These are phyloP conservation scores for Dromaius novaehollandiae DNA, from an alignment of 2,113 vertebrate genomes.

Conservation along the genomic window DNA sequence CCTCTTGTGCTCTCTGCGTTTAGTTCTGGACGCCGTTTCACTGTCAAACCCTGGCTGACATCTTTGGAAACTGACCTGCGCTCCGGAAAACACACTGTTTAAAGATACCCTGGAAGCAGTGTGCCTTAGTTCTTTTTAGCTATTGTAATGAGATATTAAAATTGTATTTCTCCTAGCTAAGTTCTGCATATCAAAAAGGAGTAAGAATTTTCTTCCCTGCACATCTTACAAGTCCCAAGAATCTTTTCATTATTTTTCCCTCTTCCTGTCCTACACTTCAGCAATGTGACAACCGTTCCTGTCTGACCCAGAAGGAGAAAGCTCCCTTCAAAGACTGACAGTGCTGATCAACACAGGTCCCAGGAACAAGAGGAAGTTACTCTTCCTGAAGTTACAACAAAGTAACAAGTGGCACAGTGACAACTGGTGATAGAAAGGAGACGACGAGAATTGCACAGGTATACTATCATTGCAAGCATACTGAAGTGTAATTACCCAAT, in stretches of 20 bases:
- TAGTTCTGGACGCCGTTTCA: not conserved
- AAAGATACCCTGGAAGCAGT: not conserved
- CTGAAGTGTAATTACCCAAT: not conserved
- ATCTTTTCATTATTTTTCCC: not conserved
- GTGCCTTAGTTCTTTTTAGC: not conserved
- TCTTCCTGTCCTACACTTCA: not conserved
- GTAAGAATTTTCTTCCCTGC: not conserved
- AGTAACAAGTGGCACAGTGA: not conserved
- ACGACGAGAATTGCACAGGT: not conserved
- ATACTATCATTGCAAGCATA: not conserved
- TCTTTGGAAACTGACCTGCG: not conserved
- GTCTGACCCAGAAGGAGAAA: not conserved
- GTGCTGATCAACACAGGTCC: fast-evolving
- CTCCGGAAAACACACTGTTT: not conserved
- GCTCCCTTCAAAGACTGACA: not conserved
- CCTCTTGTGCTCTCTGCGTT: not conserved
- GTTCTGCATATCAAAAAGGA: not conserved
- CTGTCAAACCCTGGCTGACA: not conserved
- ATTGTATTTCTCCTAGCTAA: not conserved
- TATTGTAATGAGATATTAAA: not conserved
- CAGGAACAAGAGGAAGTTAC: not conserved
- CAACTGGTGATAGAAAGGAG: not conserved
- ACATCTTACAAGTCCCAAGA: not conserved
- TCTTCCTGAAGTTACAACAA: not conserved
- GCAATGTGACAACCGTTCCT: not conserved